phyloP scores from a whole-genome alignment of 1,140 invertebrate species.

The Drosophila ercepeae region DNA sequence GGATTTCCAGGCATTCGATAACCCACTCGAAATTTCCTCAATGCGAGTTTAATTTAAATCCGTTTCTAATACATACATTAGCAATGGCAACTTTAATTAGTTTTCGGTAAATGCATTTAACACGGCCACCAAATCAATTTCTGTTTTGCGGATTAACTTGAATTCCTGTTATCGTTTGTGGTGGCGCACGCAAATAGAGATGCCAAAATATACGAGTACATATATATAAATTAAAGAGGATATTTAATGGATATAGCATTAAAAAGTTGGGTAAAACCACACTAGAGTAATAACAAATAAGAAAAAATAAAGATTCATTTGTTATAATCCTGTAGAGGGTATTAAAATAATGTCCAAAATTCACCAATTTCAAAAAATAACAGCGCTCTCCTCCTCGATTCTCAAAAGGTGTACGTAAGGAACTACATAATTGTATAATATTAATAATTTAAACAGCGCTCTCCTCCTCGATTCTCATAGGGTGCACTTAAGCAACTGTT shows the following conservation, averaged over 20 bases:
- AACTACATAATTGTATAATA: no score
- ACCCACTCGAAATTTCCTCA: neutral
- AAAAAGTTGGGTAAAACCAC: no score
- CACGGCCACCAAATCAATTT: conserved; percentile 60
- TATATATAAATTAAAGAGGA: neutral
- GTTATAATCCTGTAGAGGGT: no score
- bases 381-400: no score
- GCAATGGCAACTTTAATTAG: conserved; percentile 52
- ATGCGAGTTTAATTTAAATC: conserved; percentile 10
- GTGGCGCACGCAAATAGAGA: neutral
- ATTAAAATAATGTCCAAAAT: no score
- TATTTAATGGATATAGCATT: no score
- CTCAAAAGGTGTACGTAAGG: no score
- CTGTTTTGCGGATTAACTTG: conserved; percentile 50
- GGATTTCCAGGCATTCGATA: conserved; percentile 9
- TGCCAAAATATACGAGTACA: neutral
- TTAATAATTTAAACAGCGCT: no score
- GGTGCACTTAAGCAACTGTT: no score
- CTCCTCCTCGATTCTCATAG: no score
- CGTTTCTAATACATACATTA: conserved; percentile 3
- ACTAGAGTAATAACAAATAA: neutral
- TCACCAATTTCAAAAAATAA: no score
- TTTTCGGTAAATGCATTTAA: conserved; percentile 57
- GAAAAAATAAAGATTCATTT: no score
- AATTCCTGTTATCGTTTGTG: neutral